These are phyloP conservation scores for Champsocephalus gunnari DNA, from an alignment of 2,797 vertebrate species.

Conservation along the genomic window DNA sequence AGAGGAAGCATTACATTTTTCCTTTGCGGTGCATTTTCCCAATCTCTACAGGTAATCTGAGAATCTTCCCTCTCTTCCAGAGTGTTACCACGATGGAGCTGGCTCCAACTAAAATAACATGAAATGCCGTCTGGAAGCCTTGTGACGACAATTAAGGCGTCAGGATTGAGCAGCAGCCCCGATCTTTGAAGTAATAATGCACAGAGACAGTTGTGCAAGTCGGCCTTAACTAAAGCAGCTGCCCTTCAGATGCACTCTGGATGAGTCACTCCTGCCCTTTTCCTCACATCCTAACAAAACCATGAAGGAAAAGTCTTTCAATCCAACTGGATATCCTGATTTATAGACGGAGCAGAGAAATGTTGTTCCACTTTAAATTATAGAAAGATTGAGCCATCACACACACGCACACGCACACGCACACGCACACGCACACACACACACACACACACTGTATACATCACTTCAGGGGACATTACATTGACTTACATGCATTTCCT, in stretches of 20 bases:
- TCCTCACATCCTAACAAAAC: slow-evolving; percentile 11
- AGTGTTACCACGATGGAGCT: background rate
- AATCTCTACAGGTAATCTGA: slow-evolving; percentile 15
- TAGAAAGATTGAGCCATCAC: background rate
- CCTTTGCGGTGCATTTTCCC: background rate
- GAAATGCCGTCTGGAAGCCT: slow-evolving; percentile 8
- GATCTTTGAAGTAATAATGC: slow-evolving; percentile 24
- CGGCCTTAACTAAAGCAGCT: slow-evolving; percentile 4
- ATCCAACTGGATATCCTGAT: slow-evolving; percentile 8
- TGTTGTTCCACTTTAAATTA: background rate
- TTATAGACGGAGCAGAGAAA: background rate
- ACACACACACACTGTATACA: too few relatives aligned
- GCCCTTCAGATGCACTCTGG: slow-evolving; percentile 29
- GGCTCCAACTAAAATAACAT: slow-evolving; percentile 10
- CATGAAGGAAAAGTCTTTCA: background rate
- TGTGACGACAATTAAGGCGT: slow-evolving; percentile 9
- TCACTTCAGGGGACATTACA: too few relatives aligned
- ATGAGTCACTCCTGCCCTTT: slow-evolving; percentile 23
- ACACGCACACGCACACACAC: too few relatives aligned
- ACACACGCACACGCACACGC: too few relatives aligned
- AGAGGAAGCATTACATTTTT: background rate
- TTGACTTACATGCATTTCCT: too few relatives aligned
- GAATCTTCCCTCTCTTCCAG: background rate
- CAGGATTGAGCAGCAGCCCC: background rate
- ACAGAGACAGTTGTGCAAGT: slow-evolving; percentile 1